phyloP scores from a whole-genome alignment of 2,888 invertebrate species.

The Macrophya annulata region DNA sequence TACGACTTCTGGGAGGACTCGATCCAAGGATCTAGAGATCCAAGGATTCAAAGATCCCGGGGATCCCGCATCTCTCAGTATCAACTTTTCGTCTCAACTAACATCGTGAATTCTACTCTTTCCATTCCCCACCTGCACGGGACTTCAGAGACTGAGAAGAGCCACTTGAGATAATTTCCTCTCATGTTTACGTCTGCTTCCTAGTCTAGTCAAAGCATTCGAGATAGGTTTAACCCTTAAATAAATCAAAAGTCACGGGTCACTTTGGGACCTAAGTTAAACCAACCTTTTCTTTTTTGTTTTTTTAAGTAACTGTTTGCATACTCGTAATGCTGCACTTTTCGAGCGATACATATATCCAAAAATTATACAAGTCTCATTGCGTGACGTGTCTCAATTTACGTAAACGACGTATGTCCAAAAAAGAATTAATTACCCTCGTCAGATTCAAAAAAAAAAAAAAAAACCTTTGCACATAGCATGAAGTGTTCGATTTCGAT shows the following conservation, averaged over 20 bases:
- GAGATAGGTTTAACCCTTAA: slow-evolving; percentile 46
- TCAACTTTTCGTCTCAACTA: slow-evolving; percentile 1
- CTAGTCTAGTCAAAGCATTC: slow-evolving; percentile 49
- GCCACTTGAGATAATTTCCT: slow-evolving; percentile 52
- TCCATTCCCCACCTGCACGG: background rate
- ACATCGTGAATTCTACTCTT: background rate
- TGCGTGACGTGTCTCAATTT: background rate
- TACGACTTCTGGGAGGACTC: slow-evolving; percentile 15
- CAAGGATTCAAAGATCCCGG: slow-evolving; percentile 9
- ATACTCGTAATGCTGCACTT: background rate
- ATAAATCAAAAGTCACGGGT: slow-evolving; percentile 52
- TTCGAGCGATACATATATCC: background rate
- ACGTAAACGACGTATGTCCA: background rate
- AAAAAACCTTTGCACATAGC: background rate
- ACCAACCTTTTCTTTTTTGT: background rate
- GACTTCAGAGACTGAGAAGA: slow-evolving; percentile 23
- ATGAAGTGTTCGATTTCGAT: background rate
- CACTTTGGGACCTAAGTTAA: background rate
- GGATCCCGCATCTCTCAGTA: background rate
- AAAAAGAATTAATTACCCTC: background rate
- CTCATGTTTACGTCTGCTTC: slow-evolving; percentile 50
- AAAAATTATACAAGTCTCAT: background rate
- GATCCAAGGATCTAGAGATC: slow-evolving; percentile 39
- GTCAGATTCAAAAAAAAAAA: background rate
- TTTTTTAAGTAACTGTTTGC: background rate